Evolutionary conservation across 2,888 invertebrate genomes (phyloP), one percentile per base, ranked within the genome.

Genomic region (Glyphotaelius pellucidus): DNA sequence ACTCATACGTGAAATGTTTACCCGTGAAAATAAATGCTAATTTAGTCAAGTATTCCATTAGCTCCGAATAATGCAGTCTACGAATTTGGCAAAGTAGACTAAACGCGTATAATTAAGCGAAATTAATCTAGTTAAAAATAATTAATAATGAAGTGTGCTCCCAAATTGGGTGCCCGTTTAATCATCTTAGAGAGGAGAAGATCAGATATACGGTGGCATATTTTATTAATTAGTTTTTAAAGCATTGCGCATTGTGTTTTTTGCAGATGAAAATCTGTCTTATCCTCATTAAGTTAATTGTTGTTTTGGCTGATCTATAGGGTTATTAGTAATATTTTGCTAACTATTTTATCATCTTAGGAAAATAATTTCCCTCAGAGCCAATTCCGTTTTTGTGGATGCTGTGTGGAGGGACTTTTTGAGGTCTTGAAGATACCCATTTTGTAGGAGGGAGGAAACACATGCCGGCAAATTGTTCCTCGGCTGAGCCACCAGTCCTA

Each of bases 91-190:
- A 81, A 81, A 81, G 81, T 81, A 31, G 42, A 86, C 38, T 86
- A 86, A 86, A 86, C 31, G 15, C 31, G 38, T 86, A 86, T 47
- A 38, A 32, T 47, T 86, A 86, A 38, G 86, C 86, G 5, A 86
- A 86, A 86, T 30, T 35, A 86, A 38, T 86, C 38, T 81, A 80
- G 42, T 80, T 89, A 25, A 89, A 47, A 47, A 67, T 42, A 42
- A 25, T 87, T 35, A 87, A 47, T 47, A 47, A 42, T 86, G 15
- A 86, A 87, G 42, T 47, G 52, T 2, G 30, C 35, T 52, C 30
- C n/a, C 32, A 87, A 87, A 87, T 31, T 38, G 81, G 31, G 81
- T 67, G 67, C 25, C 67, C 25, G 9, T 25, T 67, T 67, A 67
- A 67, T 67, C 67, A 67, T 67, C 67, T 67, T 4, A n/a, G 67